These are phyloP conservation scores for Clarias gariepinus DNA, from an alignment of 2,113 vertebrate genomes.

Conservation along the genomic window DNA sequence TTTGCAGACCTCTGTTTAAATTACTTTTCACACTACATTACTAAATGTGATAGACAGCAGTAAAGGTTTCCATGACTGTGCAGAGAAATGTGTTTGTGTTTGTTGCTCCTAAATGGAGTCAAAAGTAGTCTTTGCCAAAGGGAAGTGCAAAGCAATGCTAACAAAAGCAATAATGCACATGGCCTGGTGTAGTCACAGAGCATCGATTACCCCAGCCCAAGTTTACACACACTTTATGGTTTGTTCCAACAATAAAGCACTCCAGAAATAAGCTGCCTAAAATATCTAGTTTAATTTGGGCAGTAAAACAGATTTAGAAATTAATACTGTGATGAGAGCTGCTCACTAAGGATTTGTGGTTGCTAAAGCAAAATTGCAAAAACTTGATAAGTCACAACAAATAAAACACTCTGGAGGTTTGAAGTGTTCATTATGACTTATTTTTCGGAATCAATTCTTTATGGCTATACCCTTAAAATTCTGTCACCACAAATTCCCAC, in stretches of 20 bases:
- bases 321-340: background rate
- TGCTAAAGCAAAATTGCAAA: background rate
- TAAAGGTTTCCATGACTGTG: conserved; percentile 16
- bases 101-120: background rate
- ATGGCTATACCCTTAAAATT: background rate
- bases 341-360: background rate
- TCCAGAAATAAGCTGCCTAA: background rate
- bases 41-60: conserved; percentile 24
- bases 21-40: conserved; percentile 57
- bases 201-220: background rate
- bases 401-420: background rate
- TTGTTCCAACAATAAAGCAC: background rate
- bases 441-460: background rate
- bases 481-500: background rate
- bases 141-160: conserved; percentile 32
- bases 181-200: background rate
- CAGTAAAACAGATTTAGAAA: background rate
- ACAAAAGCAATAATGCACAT: conserved; percentile 25
- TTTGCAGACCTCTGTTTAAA: conserved; percentile 35
- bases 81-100: background rate
- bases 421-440: background rate
- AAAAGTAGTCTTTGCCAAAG: conserved; percentile 21
- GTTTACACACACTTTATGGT: background rate
- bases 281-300: background rate
- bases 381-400: background rate